Percentiles rank a stretch among this genome's conserved stretches.
These are phyloP conservation scores for Apoda limacodes DNA, from an alignment of 2,888 invertebrate species.

Conservation along the genomic window DNA sequence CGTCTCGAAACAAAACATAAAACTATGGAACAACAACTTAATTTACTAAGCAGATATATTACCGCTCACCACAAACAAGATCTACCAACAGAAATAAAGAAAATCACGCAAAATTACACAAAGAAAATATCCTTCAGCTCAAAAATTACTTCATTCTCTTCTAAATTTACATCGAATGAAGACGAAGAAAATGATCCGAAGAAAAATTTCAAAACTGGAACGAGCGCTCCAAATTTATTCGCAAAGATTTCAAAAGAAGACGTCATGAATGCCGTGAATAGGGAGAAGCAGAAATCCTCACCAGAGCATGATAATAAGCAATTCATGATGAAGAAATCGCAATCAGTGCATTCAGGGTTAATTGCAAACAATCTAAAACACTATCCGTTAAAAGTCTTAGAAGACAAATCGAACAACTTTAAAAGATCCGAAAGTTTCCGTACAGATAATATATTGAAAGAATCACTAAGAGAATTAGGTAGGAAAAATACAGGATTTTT, in stretches of 20 bases:
- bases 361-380: slow-evolving; percentile 35
- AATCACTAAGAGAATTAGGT: slow-evolving; percentile 41
- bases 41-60: slow-evolving; percentile 79
- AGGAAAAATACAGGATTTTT: slow-evolving; percentile 66
- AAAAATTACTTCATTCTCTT: slow-evolving; percentile 42
- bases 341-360: slow-evolving; percentile 55
- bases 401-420: slow-evolving; percentile 52
- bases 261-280: slow-evolving; percentile 29
- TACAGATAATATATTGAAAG: slow-evolving; percentile 46
- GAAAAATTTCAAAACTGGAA: slow-evolving; percentile 42
- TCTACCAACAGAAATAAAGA: slow-evolving; percentile 78
- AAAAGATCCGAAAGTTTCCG: slow-evolving; percentile 44
- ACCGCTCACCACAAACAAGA: slow-evolving; percentile 75
- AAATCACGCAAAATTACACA: slow-evolving; percentile 75
- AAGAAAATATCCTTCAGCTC: slow-evolving; percentile 53
- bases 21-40: slow-evolving; percentile 79
- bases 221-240: slow-evolving; percentile 56
- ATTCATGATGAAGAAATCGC: slow-evolving; percentile 55
- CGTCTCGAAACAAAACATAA: slow-evolving; percentile 80
- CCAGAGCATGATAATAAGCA: slow-evolving; percentile 37
- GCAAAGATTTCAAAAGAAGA: slow-evolving; percentile 43
- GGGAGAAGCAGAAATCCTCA: slow-evolving; percentile 22
- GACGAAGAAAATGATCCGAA: slow-evolving; percentile 52
- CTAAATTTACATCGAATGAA: slow-evolving; percentile 43
- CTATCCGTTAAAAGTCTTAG: slow-evolving; percentile 59